phyloP scores from a whole-genome alignment of 2,113 vertebrate genomes.

The Neotragus moschatus region DNA sequence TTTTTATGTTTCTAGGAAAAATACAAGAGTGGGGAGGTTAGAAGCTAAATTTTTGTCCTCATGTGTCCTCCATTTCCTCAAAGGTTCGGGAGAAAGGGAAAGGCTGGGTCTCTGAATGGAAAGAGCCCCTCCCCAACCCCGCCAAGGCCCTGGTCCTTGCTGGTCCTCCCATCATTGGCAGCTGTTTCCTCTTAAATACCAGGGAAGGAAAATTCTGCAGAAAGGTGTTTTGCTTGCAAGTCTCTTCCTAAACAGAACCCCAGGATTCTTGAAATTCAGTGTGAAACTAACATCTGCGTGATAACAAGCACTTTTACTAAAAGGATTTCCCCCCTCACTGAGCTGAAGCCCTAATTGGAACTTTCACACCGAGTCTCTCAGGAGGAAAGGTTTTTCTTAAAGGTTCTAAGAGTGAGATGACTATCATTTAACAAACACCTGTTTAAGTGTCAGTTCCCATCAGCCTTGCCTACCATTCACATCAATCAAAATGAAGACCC shows the following conservation, averaged over 20 bases:
- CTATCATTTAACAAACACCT: slow-evolving; percentile 1
- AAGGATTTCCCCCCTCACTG: not conserved
- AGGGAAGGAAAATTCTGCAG: not conserved
- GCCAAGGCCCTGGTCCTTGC: accelerated
- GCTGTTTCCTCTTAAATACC: not conserved
- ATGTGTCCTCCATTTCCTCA: not conserved
- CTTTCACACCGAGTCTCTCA: not conserved
- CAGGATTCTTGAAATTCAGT: slow-evolving; percentile 29
- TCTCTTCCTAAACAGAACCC: not conserved
- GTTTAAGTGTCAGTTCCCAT: not conserved
- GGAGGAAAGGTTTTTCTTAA: not conserved
- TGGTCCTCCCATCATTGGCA: not conserved
- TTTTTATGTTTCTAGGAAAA: slow-evolving; percentile 58
- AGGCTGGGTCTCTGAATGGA: not conserved
- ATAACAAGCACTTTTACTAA: not conserved
- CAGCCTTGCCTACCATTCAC: not conserved
- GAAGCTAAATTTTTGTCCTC: not conserved
- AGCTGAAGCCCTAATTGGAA: not conserved
- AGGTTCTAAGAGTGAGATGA: not conserved
- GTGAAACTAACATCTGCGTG: not conserved
- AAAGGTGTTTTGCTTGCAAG: not conserved
- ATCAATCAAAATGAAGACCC: not conserved
- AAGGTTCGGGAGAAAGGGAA: not conserved
- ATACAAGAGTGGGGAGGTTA: slow-evolving; percentile 1
- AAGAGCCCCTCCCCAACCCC: not conserved